Conservation (phyloP, 30 jellyfish, hydroid and myxozoan species). For the Turritopsis dohrnii region DNA sequence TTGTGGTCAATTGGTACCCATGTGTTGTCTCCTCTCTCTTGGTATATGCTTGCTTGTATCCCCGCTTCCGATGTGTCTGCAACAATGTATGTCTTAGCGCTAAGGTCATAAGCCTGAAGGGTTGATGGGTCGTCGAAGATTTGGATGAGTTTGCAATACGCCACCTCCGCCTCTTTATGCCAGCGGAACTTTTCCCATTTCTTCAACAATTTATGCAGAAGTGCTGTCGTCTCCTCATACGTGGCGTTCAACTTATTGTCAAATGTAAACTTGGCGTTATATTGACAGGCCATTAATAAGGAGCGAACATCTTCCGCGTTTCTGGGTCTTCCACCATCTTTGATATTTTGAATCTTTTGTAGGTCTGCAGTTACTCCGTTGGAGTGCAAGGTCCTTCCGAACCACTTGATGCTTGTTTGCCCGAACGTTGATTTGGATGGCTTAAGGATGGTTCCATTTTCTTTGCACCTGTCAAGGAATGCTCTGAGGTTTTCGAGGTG, state of each 20-base stretch:
- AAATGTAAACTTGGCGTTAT: background rate
- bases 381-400: constrained; percentile 9
- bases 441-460: background rate
- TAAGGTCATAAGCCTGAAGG: constrained; percentile 2
- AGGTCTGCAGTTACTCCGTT: constrained; percentile 3
- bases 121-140: constrained; percentile 15
- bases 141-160: background rate
- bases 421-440: background rate
- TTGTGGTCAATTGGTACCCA: constrained; percentile 19
- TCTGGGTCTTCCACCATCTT: constrained; percentile 15
- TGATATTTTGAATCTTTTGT: background rate
- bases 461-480: background rate
- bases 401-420: background rate
- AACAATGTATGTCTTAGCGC: background rate
- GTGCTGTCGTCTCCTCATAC: constrained; percentile 16
- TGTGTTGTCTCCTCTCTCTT: constrained; percentile 7
- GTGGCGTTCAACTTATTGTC: background rate
- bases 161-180: background rate
- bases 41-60: constrained; percentile 6
- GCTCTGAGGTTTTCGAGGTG: background rate
- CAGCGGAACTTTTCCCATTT: background rate
- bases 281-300: constrained; percentile 1
- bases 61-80: constrained; percentile 18
- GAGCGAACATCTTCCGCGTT: constrained; percentile 1
- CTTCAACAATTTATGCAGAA: background rate